phyloP scores from a whole-genome alignment of 2,113 vertebrate genomes.

The Nycticorax nycticorax region DNA sequence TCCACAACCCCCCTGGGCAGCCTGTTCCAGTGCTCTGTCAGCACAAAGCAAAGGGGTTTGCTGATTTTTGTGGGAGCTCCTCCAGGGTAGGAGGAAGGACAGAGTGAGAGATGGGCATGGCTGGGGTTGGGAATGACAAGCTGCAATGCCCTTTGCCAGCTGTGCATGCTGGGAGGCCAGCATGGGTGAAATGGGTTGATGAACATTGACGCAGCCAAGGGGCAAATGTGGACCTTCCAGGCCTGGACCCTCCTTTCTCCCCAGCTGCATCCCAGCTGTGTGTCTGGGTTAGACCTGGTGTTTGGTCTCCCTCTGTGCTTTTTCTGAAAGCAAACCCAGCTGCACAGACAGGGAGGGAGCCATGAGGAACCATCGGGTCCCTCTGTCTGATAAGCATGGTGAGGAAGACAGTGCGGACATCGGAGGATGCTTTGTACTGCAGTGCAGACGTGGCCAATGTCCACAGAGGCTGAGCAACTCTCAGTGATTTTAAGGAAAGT shows the following conservation, averaged over 20 bases:
- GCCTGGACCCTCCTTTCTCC: background rate
- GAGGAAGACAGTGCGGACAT: background rate
- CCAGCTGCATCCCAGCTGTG: background rate
- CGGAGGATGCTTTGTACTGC: background rate
- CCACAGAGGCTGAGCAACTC: background rate
- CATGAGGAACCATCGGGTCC: background rate
- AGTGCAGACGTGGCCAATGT: background rate
- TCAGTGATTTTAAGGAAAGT: background rate
- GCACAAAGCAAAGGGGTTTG: background rate
- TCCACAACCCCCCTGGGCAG: too few relatives aligned
- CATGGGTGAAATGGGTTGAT: background rate
- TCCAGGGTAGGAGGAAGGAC: background rate
- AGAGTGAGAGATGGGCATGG: background rate
- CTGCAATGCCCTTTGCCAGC: background rate
- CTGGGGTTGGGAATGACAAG: background rate
- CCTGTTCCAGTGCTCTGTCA: too few relatives aligned
- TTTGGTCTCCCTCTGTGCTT: background rate
- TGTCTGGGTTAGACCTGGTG: background rate
- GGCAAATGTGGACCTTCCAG: background rate
- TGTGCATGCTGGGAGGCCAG: background rate
- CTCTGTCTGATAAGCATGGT: background rate
- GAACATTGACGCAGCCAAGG: background rate
- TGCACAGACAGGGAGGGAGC: background rate
- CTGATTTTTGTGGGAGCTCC: background rate
- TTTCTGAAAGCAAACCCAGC: background rate